Base-by-base conservation (phyloP, 2,888 invertebrate genomes). In the Pammene fasciana region DNA sequence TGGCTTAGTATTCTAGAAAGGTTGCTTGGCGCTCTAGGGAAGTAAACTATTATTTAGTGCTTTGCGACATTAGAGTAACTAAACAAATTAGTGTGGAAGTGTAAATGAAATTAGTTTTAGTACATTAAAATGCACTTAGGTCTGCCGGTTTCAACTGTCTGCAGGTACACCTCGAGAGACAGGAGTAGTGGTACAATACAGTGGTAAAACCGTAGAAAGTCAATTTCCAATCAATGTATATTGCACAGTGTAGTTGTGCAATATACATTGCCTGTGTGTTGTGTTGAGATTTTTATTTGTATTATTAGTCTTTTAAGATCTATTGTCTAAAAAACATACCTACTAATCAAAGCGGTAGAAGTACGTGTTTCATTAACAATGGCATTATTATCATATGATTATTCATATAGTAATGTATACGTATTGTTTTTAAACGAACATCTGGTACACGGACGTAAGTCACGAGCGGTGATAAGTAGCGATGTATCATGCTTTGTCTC, bases 391-490 rank as follows among this genome's bases (percentile, higher is more conserved):
- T 45, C 50, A 65, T 65, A 34, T 48, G 43, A 62, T 60, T 48
- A 60, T 52, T 55, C 18, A 55, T 45, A 52, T 48, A 64, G 50
- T 52, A 55, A 65, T 67, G 59, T 71, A 70, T 70, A 56, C 57
- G 68, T 66, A 73, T 74, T 76, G 76, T 75, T 73, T 74, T 71
- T 71, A 56, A 60, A 72, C 60, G 70, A 73, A 72, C 74, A 75
- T 73, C 74, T 75, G 75, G 45, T 46, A 71, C 59, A 72, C 50
- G 68, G 41, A 54, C 61, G 65, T 13, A 65, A 70, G 75, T 74
- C 75, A 75, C 74, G 74, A 56, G 52, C 71, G 55, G 13, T 54
- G 50, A 72, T 72, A 68, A 52, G 61, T 54, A 18, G 36, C 8
- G 0, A 34, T 48, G 60, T 38, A 61, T 62, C 64, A 55, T 45